Conservation (phyloP, 2,797 vertebrate species). For the Corythornis leucogaster region DNA sequence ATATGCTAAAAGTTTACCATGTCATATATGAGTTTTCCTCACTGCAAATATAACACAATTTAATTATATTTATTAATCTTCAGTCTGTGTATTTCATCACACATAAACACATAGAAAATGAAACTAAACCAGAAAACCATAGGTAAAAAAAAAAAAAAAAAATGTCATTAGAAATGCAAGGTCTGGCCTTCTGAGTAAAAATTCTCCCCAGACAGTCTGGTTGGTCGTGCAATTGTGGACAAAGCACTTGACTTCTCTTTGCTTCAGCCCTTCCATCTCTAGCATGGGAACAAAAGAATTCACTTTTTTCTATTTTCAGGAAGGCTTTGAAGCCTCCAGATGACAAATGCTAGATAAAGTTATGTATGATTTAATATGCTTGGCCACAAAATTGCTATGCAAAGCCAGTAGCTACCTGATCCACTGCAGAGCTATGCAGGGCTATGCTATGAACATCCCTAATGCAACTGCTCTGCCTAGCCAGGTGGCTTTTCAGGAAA, state of each 20-base stretch:
- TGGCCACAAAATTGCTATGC: background rate
- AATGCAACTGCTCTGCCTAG: background rate
- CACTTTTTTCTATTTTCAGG: background rate
- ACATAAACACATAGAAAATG: background rate
- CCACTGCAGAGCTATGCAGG: conserved; percentile 49
- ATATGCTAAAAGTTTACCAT: background rate
- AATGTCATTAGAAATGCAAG: background rate
- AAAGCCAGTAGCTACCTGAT: conserved; percentile 8
- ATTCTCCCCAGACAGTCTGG: background rate
- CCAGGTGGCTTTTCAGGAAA: background rate
- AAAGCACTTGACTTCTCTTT: background rate
- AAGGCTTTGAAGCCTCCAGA: background rate
- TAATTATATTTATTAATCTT: background rate
- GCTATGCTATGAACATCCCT: background rate
- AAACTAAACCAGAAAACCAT: conserved; percentile 2
- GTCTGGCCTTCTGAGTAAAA: background rate
- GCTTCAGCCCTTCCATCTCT: background rate
- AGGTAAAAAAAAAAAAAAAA: background rate
- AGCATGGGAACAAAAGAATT: background rate
- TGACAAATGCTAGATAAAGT: background rate
- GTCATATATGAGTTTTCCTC: background rate
- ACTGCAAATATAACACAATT: background rate
- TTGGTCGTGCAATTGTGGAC: background rate
- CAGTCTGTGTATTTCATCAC: background rate
- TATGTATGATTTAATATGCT: background rate